Percentiles rank a stretch among this genome's conserved stretches.
Evolutionary conservation across 2,113 vertebrate species (phyloP).

Genomic region (Sturnus vulgaris): DNA sequence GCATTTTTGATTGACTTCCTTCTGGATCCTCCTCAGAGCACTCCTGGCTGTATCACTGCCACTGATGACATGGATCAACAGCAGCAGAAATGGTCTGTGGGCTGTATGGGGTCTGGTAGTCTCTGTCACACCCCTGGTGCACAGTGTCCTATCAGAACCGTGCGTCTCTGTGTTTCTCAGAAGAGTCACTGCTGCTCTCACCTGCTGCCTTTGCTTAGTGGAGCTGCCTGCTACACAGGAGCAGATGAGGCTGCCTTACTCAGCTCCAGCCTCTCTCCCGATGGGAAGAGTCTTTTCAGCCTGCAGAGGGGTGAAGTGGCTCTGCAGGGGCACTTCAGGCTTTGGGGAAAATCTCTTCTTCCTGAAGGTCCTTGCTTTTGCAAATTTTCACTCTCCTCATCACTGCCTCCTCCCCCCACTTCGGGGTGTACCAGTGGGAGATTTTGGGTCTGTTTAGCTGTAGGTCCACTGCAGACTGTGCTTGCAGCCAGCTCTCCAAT

Average conservation of each 20-base stretch:
- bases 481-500: background rate
- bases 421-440: background rate
- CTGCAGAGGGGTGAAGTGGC: background rate
- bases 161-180: background rate
- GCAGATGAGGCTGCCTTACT: too few relatives aligned
- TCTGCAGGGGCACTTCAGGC: background rate
- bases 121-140: background rate
- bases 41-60: background rate
- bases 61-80: background rate
- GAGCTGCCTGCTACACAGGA: rapidly evolving
- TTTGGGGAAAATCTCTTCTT: background rate
- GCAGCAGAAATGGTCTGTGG: background rate
- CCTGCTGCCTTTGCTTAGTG: background rate
- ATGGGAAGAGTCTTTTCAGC: background rate
- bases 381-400: background rate
- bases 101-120: rapidly evolving
- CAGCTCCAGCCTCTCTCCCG: background rate
- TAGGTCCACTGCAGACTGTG: rapidly evolving
- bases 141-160: background rate
- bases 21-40: background rate
- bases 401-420: too few relatives aligned
- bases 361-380: too few relatives aligned
- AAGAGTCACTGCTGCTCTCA: background rate
- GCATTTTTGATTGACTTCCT: background rate
- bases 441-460: background rate